Conservation (phyloP, 2,113 vertebrate species). For the Rousettus leschenaultii region DNA sequence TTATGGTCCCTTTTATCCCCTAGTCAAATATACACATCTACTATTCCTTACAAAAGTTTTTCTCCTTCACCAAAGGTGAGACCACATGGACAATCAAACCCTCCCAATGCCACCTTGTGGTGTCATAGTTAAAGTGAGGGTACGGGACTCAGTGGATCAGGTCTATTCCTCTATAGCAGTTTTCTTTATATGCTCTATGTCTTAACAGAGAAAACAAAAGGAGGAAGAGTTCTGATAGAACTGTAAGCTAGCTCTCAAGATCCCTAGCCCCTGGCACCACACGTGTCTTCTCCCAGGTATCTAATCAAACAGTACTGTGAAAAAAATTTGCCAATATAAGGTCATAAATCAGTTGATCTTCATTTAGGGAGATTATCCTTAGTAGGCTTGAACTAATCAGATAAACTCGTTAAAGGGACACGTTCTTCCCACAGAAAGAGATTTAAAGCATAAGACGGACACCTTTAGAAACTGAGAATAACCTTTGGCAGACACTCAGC, state of each 20-base stretch:
- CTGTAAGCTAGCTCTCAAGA: background rate
- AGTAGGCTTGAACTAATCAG: background rate
- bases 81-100: background rate
- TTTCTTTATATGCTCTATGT: background rate
- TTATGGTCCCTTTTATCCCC: background rate
- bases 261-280: background rate
- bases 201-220: background rate
- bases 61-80: background rate
- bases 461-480: background rate
- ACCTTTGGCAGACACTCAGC: background rate
- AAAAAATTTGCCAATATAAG: background rate
- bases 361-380: background rate
- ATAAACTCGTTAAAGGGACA: background rate
- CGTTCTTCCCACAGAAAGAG: background rate
- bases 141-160: background rate
- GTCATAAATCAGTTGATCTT: background rate
- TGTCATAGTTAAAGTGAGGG: background rate
- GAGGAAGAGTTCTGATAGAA: background rate
- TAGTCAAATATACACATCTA: background rate
- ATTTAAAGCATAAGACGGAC: background rate
- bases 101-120: background rate
- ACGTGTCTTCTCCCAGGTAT: background rate
- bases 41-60: background rate
- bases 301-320: background rate
- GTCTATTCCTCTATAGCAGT: background rate